Percentiles rank a stretch among this genome's conserved stretches.
phyloP scores from a whole-genome alignment of 2,888 invertebrate genomes.

The Cabera pusaria region DNA sequence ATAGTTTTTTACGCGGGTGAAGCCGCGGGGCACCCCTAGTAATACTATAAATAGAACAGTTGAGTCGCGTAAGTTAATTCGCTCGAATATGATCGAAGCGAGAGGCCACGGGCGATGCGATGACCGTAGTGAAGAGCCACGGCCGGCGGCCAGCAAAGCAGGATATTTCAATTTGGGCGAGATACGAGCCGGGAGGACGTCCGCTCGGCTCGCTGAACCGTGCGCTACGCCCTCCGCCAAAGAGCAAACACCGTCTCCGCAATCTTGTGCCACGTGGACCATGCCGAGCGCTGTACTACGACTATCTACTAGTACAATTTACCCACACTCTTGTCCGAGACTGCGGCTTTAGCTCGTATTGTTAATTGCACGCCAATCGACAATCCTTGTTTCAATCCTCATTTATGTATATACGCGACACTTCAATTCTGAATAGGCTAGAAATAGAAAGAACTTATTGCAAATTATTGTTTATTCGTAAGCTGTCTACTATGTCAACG shows the following conservation, averaged over 20 bases:
- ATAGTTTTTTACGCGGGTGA: too few species aligned
- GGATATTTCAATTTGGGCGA: constrained; percentile 81
- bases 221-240: constrained; percentile 76
- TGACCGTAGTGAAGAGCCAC: constrained; percentile 20
- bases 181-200: constrained; percentile 79
- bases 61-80: constrained; percentile 31
- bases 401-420: too few species aligned
- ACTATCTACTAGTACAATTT: constrained; percentile 74
- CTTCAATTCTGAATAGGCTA: too few species aligned
- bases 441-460: too few species aligned
- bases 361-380: too few species aligned
- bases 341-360: too few species aligned
- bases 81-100: constrained; percentile 42
- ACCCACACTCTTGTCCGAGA: too few species aligned
- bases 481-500: too few species aligned
- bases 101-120: constrained; percentile 27
- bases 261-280: constrained; percentile 81
- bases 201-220: constrained; percentile 80
- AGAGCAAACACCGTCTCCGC: constrained; percentile 82
- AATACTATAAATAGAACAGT: not conserved
- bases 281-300: constrained; percentile 73
- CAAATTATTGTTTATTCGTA: too few species aligned
- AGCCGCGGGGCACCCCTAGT: too few species aligned
- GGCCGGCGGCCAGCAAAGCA: constrained; percentile 37
- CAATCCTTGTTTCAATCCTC: too few species aligned